Evolutionary conservation across 2,797 vertebrate species (phyloP).

Genomic region (Babyrousa celebensis): DNA sequence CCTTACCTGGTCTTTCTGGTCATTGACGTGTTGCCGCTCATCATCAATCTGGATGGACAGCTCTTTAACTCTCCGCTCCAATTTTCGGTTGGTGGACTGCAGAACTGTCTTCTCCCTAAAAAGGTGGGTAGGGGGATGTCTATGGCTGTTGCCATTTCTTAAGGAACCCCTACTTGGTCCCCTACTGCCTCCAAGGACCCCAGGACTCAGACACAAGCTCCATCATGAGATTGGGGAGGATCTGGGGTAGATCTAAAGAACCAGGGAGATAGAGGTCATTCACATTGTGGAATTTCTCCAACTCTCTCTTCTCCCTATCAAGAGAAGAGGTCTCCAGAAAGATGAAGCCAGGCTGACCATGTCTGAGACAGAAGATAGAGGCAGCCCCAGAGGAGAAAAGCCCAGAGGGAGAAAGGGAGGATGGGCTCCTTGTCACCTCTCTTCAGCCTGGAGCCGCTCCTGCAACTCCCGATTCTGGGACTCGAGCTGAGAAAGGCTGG

Average conservation of each 20-base stretch:
- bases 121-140: not conserved
- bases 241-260: not conserved
- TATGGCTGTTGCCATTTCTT: not conserved
- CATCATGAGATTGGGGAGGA: not conserved
- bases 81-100: slow-evolving; percentile 94
- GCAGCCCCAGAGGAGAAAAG: not conserved
- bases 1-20: slow-evolving; percentile 97
- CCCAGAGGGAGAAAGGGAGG: not conserved
- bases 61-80: slow-evolving; percentile 98
- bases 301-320: slow-evolving; percentile 8
- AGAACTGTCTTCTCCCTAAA: slow-evolving; percentile 94
- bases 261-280: not conserved
- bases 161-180: not conserved
- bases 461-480: slow-evolving; percentile 95
- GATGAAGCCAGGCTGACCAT: not conserved
- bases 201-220: not conserved
- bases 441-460: slow-evolving; percentile 94
- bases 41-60: slow-evolving; percentile 96
- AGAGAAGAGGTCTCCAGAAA: not conserved
- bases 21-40: slow-evolving; percentile 94
- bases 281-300: slow-evolving; percentile 12
- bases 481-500: slow-evolving; percentile 95
- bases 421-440: slow-evolving; percentile 91
- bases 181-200: not conserved
- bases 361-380: not conserved